Evolutionary conservation across 1,140 invertebrate genomes (phyloP).

Genomic region (Dendroctonus ponderosae): DNA sequence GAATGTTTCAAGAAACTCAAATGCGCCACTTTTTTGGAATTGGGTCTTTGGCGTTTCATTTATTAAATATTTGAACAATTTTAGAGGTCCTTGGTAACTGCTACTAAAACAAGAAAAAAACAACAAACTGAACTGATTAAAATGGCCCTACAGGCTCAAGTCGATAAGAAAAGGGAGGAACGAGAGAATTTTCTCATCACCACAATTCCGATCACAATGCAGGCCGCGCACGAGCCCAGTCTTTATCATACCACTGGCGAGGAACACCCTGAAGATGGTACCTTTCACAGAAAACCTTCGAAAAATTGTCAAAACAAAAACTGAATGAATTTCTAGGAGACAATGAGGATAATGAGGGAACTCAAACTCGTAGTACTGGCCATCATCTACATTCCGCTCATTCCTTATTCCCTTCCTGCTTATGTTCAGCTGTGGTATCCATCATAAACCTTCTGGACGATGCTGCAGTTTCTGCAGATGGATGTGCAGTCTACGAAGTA

Average conservation of each 20-base stretch:
- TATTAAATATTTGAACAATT: constrained; percentile 39
- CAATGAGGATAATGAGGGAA: constrained; percentile 64
- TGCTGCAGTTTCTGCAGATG: constrained; percentile 91
- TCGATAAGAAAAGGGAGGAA: constrained; percentile 91
- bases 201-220: constrained; percentile 91
- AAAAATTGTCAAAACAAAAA: background rate
- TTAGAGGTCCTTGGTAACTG: constrained; percentile 93
- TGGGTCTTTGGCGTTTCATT: background rate
- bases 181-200: constrained; percentile 95
- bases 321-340: constrained; percentile 54
- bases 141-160: constrained; percentile 89
- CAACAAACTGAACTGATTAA: constrained; percentile 98
- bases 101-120: constrained; percentile 97
- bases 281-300: background rate
- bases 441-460: constrained; percentile 96
- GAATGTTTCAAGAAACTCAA: too few relatives aligned
- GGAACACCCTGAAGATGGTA: constrained; percentile 72
- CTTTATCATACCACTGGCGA: constrained; percentile 84
- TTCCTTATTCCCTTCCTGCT: constrained; percentile 92
- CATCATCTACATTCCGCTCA: constrained; percentile 88
- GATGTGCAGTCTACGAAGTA: constrained; percentile 85
- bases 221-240: constrained; percentile 95
- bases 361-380: constrained; percentile 62
- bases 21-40: too few relatives aligned
- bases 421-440: constrained; percentile 92